Evolutionary conservation across 2,888 invertebrate genomes (phyloP).

Genomic region (Tiphia femorata): DNA sequence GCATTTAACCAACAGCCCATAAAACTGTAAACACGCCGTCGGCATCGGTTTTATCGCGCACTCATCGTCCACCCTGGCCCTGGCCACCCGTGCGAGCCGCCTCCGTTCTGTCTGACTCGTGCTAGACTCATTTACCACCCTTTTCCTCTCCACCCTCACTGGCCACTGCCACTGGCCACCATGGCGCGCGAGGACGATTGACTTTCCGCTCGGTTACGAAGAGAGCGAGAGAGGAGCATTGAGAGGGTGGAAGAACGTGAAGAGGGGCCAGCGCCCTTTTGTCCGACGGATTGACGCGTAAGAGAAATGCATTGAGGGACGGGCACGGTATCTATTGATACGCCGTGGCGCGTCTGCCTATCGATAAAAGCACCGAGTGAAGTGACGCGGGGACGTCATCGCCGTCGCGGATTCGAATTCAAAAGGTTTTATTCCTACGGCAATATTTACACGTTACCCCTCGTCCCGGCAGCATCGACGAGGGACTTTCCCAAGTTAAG

Average conservation of each 20-base stretch:
- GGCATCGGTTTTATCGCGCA: conserved; percentile 45
- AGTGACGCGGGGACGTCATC: no score
- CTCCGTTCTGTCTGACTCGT: conserved; percentile 21
- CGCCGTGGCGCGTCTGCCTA: no score
- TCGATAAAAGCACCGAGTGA: no score
- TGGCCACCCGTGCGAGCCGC: not conserved
- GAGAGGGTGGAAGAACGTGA: not conserved
- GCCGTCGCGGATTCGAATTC: no score
- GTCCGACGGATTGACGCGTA: no score
- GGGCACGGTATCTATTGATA: no score
- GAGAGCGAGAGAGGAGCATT: not conserved
- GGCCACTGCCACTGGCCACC: not conserved
- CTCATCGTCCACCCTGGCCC: conserved; percentile 22
- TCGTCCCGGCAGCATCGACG: no score
- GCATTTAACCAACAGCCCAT: conserved; percentile 41
- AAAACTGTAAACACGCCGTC: conserved; percentile 45
- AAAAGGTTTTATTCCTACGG: no score
- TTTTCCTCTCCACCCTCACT: not conserved
- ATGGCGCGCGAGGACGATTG: not conserved
- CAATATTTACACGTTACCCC: no score
- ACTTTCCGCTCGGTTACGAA: not conserved
- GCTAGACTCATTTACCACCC: conserved; percentile 4
- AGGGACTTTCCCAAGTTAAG: no score
- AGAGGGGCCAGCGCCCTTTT: no score
- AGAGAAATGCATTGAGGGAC: no score